These are phyloP conservation scores for Heliconius melpomene DNA, from an alignment of 1,140 invertebrate species.

Conservation along the genomic window DNA sequence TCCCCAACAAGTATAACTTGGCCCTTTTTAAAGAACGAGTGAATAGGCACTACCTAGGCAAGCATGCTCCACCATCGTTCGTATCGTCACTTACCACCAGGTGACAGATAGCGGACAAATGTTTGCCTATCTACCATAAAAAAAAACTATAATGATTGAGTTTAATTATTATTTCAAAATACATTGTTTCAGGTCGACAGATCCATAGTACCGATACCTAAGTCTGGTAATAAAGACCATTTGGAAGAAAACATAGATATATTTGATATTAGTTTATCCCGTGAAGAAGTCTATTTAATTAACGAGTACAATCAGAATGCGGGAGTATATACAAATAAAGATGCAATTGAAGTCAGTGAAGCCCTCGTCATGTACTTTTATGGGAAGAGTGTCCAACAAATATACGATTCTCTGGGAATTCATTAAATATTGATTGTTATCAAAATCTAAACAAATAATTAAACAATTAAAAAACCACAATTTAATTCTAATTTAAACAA, in stretches of 20 bases:
- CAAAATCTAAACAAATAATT: too few species aligned
- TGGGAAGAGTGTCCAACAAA: background rate
- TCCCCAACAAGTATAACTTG: too few species aligned
- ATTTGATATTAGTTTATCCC: background rate
- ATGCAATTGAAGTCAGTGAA: background rate
- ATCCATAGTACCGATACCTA: background rate
- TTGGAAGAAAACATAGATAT: background rate
- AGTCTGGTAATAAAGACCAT: background rate
- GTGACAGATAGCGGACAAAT: too few species aligned
- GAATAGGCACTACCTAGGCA: too few species aligned
- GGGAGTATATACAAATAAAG: background rate
- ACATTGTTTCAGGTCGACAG: background rate
- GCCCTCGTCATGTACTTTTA: background rate
- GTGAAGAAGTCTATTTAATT: background rate
- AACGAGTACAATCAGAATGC: background rate
- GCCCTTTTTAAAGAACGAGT: too few species aligned
- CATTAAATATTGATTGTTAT: background rate
- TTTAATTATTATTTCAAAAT: too few species aligned
- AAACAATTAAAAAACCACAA: too few species aligned
- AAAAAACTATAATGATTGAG: too few species aligned
- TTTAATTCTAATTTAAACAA: too few species aligned
- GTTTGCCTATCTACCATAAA: too few species aligned
- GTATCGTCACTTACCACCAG: too few species aligned
- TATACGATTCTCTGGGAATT: background rate
- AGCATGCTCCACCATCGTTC: too few species aligned